phyloP scores from a whole-genome alignment of 2,113 vertebrate genomes.

The Bos indicus region DNA sequence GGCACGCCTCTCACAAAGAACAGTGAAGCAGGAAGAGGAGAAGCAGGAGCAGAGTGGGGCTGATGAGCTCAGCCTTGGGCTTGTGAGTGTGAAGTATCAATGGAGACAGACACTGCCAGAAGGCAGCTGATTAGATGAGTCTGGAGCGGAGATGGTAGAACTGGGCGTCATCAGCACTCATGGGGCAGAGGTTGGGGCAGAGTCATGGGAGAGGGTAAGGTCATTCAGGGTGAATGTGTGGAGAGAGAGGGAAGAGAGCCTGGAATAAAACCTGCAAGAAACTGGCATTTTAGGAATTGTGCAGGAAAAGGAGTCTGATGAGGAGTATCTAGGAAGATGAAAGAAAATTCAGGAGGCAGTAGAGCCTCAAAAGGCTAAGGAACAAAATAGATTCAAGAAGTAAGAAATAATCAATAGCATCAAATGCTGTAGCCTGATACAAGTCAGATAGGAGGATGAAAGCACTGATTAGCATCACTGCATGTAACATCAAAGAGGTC shows the following conservation, averaged over 20 bases:
- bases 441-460: not conserved
- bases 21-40: not conserved
- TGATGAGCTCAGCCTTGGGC: conserved; percentile 60
- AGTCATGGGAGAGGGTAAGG: conserved; percentile 30
- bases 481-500: not conserved
- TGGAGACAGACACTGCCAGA: conserved; percentile 66
- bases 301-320: not conserved
- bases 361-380: not conserved
- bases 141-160: conserved; percentile 36
- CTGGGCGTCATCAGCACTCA: not conserved
- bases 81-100: conserved; percentile 23
- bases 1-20: not conserved
- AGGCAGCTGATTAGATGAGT: conserved; percentile 57
- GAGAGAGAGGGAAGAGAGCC: not conserved
- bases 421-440: not conserved
- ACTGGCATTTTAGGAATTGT: not conserved
- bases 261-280: not conserved
- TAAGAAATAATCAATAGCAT: not conserved
- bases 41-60: not conserved
- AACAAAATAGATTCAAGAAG: not conserved
- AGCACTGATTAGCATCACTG: not conserved
- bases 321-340: not conserved
- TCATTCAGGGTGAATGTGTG: conserved; percentile 39
- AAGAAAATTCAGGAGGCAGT: not conserved
- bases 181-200: not conserved